Evolutionary conservation across 2,888 invertebrate genomes (phyloP), one percentile per base, ranked within the genome.

Genomic region (Drosophila siamana): DNA sequence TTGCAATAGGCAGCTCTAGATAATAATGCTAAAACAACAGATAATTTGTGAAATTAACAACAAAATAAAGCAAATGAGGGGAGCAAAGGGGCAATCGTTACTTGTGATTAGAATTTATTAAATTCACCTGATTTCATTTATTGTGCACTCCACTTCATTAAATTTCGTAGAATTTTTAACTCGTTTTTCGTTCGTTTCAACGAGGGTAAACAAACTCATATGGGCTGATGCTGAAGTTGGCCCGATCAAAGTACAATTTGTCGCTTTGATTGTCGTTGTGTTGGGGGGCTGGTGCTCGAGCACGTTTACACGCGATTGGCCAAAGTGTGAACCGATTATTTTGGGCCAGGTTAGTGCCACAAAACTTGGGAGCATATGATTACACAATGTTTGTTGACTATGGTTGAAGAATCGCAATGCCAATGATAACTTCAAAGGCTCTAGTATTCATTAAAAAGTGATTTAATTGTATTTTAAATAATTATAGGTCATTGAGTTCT

Each of bases 111-210:
- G 50, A 80, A 63, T 76, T 84, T 74, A 81, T 81, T 47, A 81
- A 79, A 74, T 79, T 67, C 85, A 79, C 79, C 74, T 84, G 85
- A 82, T 82, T 82, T 82, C 68, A 59, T 74, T 78, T 72, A 67
- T 81, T 40, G 54, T 46, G 9, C 30, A 22, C 46, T 22, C 38
- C 62, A 56, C 76, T 38, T 56, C 15, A 57, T 64, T 40, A 28
- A 41, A 62, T 51, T 78, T 78, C 69, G 26, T 19, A 47, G 71
- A 78, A 74, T 52, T 55, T 16, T 38, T 24, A 33, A 24, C 44
- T 44, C 24, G 15, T 33, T 65, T 24, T 15, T 6, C n/a, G 16
- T n/a, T 8, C 7, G 19, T 7, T 24, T 36, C 6, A 9, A 6
- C 4, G 1, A 24, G 50, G 66, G 65, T 61, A 69, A 77, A 59